Conservation (phyloP, 2,113 vertebrate genomes). For the Hipposideros armiger region DNA sequence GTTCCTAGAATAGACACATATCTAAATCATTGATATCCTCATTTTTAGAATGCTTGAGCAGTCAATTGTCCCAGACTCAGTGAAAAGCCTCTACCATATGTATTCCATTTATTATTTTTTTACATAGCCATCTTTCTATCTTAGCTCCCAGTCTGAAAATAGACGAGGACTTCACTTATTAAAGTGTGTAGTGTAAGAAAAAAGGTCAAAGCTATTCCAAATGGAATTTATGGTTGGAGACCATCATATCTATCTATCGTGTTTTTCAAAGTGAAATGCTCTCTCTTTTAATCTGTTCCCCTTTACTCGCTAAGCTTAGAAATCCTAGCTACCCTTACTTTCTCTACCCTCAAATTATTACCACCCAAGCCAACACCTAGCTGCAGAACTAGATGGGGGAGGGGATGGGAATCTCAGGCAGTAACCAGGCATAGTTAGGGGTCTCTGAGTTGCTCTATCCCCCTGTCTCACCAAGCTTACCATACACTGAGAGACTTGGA, state of each 20-base stretch:
- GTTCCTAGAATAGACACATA: neutral
- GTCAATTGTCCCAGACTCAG: neutral
- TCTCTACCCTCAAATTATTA: neutral
- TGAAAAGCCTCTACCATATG: neutral
- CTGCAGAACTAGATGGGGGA: neutral
- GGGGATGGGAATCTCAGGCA: neutral
- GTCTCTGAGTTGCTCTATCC: neutral
- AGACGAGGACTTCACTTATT: conserved; percentile 12
- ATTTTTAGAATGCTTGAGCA: neutral
- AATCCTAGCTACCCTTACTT: neutral
- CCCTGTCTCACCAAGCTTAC: neutral
- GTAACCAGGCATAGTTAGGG: neutral
- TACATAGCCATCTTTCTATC: neutral
- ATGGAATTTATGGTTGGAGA: neutral
- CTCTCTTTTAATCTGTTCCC: neutral
- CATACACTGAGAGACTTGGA: neutral
- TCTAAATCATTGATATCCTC: neutral
- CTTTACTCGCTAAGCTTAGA: neutral
- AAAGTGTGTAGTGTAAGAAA: neutral
- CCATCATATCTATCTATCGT: neutral
- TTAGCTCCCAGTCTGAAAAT: neutral
- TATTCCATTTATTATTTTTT: neutral
- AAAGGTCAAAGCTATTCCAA: conserved; percentile 17
- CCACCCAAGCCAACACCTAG: neutral
- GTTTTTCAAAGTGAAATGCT: conserved; percentile 7